These are phyloP conservation scores for Dasysyrphus albostriatus DNA, from an alignment of 2,888 invertebrate species.

Conservation along the genomic window DNA sequence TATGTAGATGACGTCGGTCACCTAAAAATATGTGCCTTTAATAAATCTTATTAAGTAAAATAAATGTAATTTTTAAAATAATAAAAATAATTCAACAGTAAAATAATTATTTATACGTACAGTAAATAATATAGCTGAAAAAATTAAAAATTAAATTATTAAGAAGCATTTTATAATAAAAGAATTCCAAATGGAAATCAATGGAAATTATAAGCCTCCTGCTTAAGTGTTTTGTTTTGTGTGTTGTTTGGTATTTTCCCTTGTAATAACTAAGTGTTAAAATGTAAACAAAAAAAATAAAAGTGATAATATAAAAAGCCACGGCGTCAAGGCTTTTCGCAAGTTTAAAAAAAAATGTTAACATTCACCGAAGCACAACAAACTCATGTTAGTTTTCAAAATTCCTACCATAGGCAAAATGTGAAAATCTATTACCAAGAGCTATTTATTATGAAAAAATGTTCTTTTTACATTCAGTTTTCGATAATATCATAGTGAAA, in stretches of 20 bases:
- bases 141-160: conserved; percentile 15
- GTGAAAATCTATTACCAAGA: conserved; percentile 15
- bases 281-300: conserved; percentile 23
- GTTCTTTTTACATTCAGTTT: conserved; percentile 5
- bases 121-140: conserved; percentile 2
- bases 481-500: not conserved
- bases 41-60: not conserved
- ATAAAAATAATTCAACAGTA: not conserved
- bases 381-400: conserved; percentile 9
- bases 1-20: not conserved
- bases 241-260: not conserved
- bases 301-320: conserved; percentile 9
- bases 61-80: not conserved
- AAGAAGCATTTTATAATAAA: conserved; percentile 23
- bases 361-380: conserved; percentile 10
- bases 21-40: conserved; percentile 8
- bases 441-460: conserved; percentile 14
- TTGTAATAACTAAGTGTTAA: conserved; percentile 14
- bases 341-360: conserved; percentile 26
- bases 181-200: conserved; percentile 56
- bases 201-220: conserved; percentile 63
- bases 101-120: not conserved
- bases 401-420: conserved; percentile 11
- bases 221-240: conserved; percentile 22
- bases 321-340: not conserved